These are phyloP conservation scores for Speoplatyrhinus poulsoni DNA, from an alignment of 2,113 vertebrate genomes.

Conservation along the genomic window DNA sequence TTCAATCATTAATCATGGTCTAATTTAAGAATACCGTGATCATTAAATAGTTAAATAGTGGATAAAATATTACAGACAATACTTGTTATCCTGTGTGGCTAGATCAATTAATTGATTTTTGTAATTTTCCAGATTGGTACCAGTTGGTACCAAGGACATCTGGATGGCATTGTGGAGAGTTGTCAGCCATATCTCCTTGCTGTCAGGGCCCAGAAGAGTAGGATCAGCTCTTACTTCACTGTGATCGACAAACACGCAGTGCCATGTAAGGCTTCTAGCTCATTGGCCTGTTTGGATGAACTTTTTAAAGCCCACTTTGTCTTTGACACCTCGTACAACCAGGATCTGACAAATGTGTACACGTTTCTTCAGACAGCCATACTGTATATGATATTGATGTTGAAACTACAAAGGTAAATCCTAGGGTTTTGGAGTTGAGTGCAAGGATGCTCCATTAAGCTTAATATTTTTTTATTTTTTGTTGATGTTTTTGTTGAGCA, in stretches of 20 bases:
- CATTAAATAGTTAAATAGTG: neutral
- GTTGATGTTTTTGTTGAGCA: neutral
- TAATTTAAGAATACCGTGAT: neutral
- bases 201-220: too few species aligned
- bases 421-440: slow-evolving; percentile 25
- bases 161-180: neutral
- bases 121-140: slow-evolving; percentile 8
- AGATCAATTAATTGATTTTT: neutral
- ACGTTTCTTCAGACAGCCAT: slow-evolving; percentile 35
- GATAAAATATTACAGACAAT: neutral
- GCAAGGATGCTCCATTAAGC: neutral
- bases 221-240: neutral
- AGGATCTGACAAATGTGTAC: slow-evolving; percentile 22
- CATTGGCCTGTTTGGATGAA: slow-evolving; percentile 20
- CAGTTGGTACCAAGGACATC: neutral
- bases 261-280: neutral
- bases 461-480: neutral
- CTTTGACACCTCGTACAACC: slow-evolving; percentile 14
- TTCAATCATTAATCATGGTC: too few species aligned
- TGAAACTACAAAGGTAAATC: slow-evolving; percentile 26
- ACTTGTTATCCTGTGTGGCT: neutral
- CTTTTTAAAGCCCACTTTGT: slow-evolving; percentile 27
- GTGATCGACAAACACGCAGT: slow-evolving; percentile 8
- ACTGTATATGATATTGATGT: slow-evolving; percentile 27
- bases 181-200: too few species aligned